Evolutionary conservation across 2,888 invertebrate genomes (phyloP).

Genomic region (Boloria euphrosyne): DNA sequence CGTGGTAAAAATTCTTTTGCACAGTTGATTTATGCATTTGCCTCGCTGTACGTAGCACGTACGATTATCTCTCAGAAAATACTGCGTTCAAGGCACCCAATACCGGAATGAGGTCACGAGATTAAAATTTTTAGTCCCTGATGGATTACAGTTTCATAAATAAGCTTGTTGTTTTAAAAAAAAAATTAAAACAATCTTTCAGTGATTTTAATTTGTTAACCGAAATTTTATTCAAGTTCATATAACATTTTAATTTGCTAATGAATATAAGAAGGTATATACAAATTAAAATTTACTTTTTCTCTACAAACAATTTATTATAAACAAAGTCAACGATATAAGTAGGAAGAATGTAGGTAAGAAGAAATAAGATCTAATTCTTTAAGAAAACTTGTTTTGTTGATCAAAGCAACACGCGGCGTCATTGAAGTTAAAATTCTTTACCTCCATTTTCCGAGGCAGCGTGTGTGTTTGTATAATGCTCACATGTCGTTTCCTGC

Average conservation of each 20-base stretch:
- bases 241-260: too few species aligned
- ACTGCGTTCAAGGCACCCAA: slow-evolving; percentile 27
- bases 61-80: slow-evolving; percentile 33
- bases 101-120: slow-evolving; percentile 28
- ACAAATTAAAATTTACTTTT: too few species aligned
- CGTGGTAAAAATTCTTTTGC: slow-evolving; percentile 4
- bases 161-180: slow-evolving; percentile 16
- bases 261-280: too few species aligned
- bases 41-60: slow-evolving; percentile 23
- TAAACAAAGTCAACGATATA: too few species aligned
- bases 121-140: slow-evolving; percentile 20
- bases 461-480: slow-evolving; percentile 20
- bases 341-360: too few species aligned
- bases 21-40: slow-evolving; percentile 33
- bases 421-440: too few species aligned
- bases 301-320: too few species aligned
- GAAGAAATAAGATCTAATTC: too few species aligned
- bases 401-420: too few species aligned
- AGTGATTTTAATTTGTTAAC: neutral
- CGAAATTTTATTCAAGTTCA: neutral
- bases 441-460: slow-evolving; percentile 1
- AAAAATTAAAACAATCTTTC: neutral
- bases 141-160: slow-evolving; percentile 15
- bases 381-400: too few species aligned
- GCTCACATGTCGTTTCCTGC: slow-evolving; percentile 23